phyloP scores from a whole-genome alignment of 2,888 invertebrate genomes.

The Dendrolimus houi region DNA sequence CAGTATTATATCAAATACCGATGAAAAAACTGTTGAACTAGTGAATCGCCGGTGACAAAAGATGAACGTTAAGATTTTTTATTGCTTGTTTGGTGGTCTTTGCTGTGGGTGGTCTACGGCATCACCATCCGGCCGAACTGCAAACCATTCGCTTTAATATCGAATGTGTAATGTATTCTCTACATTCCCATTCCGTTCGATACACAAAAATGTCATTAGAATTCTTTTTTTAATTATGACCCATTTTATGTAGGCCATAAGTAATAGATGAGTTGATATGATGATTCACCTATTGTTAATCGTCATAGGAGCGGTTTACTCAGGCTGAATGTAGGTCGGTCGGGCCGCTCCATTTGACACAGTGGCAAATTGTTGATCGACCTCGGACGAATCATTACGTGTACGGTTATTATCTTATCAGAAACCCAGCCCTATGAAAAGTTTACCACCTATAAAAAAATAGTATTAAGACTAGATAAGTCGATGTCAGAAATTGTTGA shows the following conservation, averaged over 20 bases:
- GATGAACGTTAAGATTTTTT: constrained; percentile 31
- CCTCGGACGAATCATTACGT: constrained; percentile 55
- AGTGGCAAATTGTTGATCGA: constrained; percentile 68
- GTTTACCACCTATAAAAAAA: constrained; percentile 26
- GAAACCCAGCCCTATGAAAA: constrained; percentile 21
- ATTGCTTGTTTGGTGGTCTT: constrained; percentile 37
- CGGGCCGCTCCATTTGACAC: constrained; percentile 67
- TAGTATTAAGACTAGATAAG: neutral
- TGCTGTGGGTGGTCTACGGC: constrained; percentile 47
- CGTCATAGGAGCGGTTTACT: constrained; percentile 61
- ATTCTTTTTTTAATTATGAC: constrained; percentile 22
- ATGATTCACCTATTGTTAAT: constrained; percentile 63
- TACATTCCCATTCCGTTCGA: neutral
- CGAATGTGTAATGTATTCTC: neutral
- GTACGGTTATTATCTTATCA: constrained; percentile 61
- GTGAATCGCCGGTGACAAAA: constrained; percentile 29
- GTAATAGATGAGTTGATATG: constrained; percentile 44
- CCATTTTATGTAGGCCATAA: constrained; percentile 35
- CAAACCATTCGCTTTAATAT: constrained; percentile 9
- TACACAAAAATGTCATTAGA: constrained; percentile 14
- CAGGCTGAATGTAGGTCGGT: constrained; percentile 64
- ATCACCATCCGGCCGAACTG: constrained; percentile 25
- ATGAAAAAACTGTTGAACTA: constrained; percentile 16
- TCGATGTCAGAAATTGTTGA: neutral
- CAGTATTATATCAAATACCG: constrained; percentile 8